phyloP scores from a whole-genome alignment of 2,797 vertebrate species.

The Eulemur albifrons region DNA sequence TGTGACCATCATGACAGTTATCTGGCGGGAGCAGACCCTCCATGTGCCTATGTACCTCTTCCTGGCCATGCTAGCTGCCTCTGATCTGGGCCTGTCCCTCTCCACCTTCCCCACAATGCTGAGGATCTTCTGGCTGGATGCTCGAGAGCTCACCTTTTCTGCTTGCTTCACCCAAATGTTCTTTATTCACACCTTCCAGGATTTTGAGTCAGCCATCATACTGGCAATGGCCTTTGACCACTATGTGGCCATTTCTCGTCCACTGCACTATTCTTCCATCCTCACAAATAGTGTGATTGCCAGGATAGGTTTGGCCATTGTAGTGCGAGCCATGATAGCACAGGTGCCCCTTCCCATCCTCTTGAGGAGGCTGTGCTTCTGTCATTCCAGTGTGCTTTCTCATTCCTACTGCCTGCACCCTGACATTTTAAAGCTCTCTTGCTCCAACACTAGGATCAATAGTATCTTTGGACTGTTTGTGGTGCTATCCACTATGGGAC shows the following conservation, averaged over 20 bases:
- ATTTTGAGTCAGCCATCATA: constrained; percentile 75
- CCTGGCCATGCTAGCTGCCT: constrained; percentile 53
- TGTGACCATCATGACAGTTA: not conserved
- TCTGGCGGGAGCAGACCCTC: constrained; percentile 25
- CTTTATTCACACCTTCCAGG: constrained; percentile 79
- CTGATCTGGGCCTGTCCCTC: constrained; percentile 48
- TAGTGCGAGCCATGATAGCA: constrained; percentile 18
- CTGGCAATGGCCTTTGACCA: constrained; percentile 84
- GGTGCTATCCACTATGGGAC: constrained; percentile 61
- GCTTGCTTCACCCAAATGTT: constrained; percentile 72
- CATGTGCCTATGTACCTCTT: constrained; percentile 62
- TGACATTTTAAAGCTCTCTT: constrained; percentile 77
- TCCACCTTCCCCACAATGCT: constrained; percentile 53
- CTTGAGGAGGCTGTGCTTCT: constrained; percentile 48
- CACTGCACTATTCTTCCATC: constrained; percentile 76
- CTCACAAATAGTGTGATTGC: constrained; percentile 49
- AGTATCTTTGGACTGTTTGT: constrained; percentile 59
- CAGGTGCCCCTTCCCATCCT: constrained; percentile 62
- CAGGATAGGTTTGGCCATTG: constrained; percentile 47
- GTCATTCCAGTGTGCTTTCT: constrained; percentile 54
- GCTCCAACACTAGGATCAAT: constrained; percentile 67
- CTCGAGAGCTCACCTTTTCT: not conserved
- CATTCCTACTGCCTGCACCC: constrained; percentile 62
- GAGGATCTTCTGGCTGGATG: constrained; percentile 55
- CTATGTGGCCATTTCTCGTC: constrained; percentile 74